Evolutionary conservation across 2,888 invertebrate species (phyloP).

Genomic region (Acrocera orbiculus): DNA sequence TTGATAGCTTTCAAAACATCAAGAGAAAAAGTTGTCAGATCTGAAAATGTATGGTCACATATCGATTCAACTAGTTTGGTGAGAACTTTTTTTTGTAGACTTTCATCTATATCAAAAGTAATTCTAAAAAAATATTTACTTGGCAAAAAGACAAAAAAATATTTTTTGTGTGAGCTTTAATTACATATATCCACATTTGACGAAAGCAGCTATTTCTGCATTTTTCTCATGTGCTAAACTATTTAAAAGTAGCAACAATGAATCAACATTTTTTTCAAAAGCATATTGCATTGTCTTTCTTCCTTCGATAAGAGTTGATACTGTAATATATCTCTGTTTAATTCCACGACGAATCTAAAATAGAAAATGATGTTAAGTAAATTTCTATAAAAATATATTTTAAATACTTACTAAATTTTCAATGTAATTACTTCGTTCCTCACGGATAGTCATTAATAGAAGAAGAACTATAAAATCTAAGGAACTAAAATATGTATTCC

Average conservation of each 20-base stretch:
- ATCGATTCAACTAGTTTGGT: constrained; percentile 24
- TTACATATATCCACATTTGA: constrained; percentile 37
- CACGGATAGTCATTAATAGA: constrained; percentile 42
- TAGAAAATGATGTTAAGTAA: neutral
- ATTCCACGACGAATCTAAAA: constrained; percentile 35
- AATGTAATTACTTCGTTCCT: constrained; percentile 40
- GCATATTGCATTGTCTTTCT: constrained; percentile 39
- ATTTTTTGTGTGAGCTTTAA: too few species aligned
- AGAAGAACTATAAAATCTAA: constrained; percentile 50
- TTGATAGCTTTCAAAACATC: constrained; percentile 23
- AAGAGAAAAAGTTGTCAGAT: constrained; percentile 22
- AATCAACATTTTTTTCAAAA: constrained; percentile 37
- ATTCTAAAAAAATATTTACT: constrained; percentile 16
- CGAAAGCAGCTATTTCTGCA: constrained; percentile 38
- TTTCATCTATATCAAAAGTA: constrained; percentile 23
- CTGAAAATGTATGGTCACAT: constrained; percentile 21
- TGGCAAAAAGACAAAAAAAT: too few species aligned
- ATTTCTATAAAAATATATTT: neutral
- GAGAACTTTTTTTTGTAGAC: constrained; percentile 23
- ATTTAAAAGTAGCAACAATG: constrained; percentile 38
- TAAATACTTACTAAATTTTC: constrained; percentile 41
- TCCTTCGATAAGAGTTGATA: constrained; percentile 36
- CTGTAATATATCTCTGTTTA: constrained; percentile 40
- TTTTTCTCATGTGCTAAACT: constrained; percentile 36
- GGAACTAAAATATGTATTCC: constrained; percentile 33